phyloP scores from a whole-genome alignment of 2,888 invertebrate genomes.

The Ophioninae sp. region DNA sequence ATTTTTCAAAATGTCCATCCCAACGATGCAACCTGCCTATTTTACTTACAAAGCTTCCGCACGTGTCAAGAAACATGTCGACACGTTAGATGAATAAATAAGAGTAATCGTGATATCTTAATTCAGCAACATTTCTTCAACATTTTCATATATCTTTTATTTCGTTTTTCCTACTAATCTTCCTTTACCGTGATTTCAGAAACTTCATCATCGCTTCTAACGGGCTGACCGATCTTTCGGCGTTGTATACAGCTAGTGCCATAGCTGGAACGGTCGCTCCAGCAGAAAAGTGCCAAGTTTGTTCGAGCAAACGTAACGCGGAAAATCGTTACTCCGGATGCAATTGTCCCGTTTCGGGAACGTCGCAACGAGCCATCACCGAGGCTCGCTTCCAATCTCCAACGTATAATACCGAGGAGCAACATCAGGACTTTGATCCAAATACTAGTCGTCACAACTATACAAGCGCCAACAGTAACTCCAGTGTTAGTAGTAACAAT shows the following conservation, averaged over 20 bases:
- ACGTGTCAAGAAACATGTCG: too few species aligned
- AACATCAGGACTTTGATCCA: slow-evolving; percentile 3
- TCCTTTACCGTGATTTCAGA: slow-evolving; percentile 66
- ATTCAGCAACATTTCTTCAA: neutral
- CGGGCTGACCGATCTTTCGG: slow-evolving; percentile 73
- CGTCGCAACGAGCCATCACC: neutral
- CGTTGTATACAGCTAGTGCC: slow-evolving; percentile 66
- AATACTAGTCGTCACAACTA: slow-evolving; percentile 28
- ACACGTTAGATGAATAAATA: too few species aligned
- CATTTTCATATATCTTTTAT: neutral
- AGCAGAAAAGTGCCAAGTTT: slow-evolving; percentile 72
- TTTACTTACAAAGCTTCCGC: too few species aligned
- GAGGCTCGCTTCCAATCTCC: slow-evolving; percentile 2
- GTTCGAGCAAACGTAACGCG: slow-evolving; percentile 69
- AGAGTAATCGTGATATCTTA: too few species aligned
- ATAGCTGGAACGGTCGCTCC: neutral
- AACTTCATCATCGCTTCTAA: slow-evolving; percentile 77
- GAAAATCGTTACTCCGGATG: slow-evolving; percentile 63
- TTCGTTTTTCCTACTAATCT: neutral
- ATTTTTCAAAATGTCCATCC: too few species aligned
- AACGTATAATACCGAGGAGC: slow-evolving; percentile 1
- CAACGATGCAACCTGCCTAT: too few species aligned
- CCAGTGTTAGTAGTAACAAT: slow-evolving; percentile 38
- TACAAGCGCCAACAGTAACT: slow-evolving; percentile 67
- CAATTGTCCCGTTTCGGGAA: slow-evolving; percentile 62